phyloP scores from a whole-genome alignment of 2,888 invertebrate genomes.

The Micropterix aruncella region DNA sequence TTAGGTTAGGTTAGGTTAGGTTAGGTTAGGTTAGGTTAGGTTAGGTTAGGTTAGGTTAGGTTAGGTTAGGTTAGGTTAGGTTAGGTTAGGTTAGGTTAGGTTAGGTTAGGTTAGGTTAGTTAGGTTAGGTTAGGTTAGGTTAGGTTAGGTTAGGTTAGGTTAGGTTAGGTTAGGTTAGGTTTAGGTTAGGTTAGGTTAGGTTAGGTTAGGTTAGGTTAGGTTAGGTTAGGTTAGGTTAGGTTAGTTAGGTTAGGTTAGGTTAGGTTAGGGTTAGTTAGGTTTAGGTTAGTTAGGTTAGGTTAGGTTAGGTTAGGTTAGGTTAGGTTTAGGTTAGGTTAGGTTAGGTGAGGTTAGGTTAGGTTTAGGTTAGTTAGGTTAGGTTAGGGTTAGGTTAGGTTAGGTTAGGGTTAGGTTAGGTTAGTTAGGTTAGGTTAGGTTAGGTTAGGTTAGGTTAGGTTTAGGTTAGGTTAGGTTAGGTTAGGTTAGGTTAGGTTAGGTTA shows the following conservation, averaged over 20 bases:
- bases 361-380: slow-evolving; percentile 12
- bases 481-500: slow-evolving; percentile 9
- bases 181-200: slow-evolving; percentile 12
- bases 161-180: slow-evolving; percentile 13
- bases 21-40: slow-evolving; percentile 5
- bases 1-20: slow-evolving; percentile 5
- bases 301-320: slow-evolving; percentile 10
- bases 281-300: slow-evolving; percentile 11
- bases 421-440: slow-evolving; percentile 13
- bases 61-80: slow-evolving; percentile 5
- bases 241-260: slow-evolving; percentile 10
- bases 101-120: slow-evolving; percentile 14
- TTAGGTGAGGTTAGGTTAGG: slow-evolving; percentile 6
- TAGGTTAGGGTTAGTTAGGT: slow-evolving; percentile 13
- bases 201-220: slow-evolving; percentile 8
- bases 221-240: slow-evolving; percentile 10
- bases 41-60: slow-evolving; percentile 3
- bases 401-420: slow-evolving; percentile 11
- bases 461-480: slow-evolving; percentile 10
- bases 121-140: slow-evolving; percentile 13
- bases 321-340: slow-evolving; percentile 10
- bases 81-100: slow-evolving; percentile 8
- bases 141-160: slow-evolving; percentile 13
- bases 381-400: slow-evolving; percentile 13
- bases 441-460: slow-evolving; percentile 10